Evolutionary conservation across 2,113 vertebrate genomes (phyloP).

Genomic region (Spea bombifrons): DNA sequence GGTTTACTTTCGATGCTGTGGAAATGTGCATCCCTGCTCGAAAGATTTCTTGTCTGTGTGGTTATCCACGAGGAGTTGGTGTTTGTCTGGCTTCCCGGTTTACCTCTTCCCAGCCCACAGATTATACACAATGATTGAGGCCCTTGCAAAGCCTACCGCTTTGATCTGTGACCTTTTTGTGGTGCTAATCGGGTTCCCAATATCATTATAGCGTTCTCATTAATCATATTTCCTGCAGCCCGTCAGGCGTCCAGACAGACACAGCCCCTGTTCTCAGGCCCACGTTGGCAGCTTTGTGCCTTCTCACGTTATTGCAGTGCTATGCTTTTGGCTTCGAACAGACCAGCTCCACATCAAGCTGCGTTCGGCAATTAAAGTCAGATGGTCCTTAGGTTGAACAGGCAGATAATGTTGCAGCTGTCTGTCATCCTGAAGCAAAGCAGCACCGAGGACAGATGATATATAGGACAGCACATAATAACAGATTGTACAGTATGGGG

Average conservation of each 20-base stretch:
- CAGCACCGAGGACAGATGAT: slow-evolving; percentile 70
- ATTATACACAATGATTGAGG: slow-evolving; percentile 65
- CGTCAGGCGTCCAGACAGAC: slow-evolving; percentile 71
- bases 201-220: slow-evolving; percentile 88
- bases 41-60: slow-evolving; percentile 25
- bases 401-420: slow-evolving; percentile 77
- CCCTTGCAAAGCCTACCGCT: slow-evolving; percentile 80
- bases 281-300: slow-evolving; percentile 74
- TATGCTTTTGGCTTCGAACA: slow-evolving; percentile 72
- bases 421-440: slow-evolving; percentile 71
- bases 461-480: slow-evolving; percentile 67
- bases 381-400: slow-evolving; percentile 77
- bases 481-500: slow-evolving; percentile 68
- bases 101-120: slow-evolving; percentile 62
- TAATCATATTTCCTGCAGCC: slow-evolving; percentile 86
- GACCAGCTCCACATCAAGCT: slow-evolving; percentile 74
- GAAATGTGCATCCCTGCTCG: slow-evolving; percentile 12
- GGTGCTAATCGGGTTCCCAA: slow-evolving; percentile 90
- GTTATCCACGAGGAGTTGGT: slow-evolving; percentile 54
- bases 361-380: slow-evolving; percentile 81
- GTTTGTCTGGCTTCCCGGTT: slow-evolving; percentile 57
- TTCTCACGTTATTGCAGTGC: slow-evolving; percentile 74
- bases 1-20: slow-evolving; percentile 22
- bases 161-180: slow-evolving; percentile 92
- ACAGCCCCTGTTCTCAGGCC: slow-evolving; percentile 66